Evolutionary conservation across 2,797 vertebrate genomes (phyloP), one percentile per base, ranked within the genome.

Genomic region (Holocentrus rufus): DNA sequence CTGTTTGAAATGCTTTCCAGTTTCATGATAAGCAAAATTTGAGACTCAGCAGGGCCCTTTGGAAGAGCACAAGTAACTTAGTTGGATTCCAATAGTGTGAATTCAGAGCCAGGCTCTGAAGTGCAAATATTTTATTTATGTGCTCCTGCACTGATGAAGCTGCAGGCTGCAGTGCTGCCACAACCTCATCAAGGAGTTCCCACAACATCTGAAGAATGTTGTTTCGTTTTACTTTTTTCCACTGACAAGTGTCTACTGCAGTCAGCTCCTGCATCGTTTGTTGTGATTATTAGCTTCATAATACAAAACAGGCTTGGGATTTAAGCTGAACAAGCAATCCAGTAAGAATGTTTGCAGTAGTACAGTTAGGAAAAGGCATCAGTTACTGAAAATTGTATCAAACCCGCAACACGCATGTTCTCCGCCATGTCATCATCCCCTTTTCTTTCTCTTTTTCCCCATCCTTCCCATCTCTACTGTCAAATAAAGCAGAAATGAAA

Each of bases 361-460:
- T 39, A 27, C 34, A 23, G 6, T 64, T 69, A 63, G n/a, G 49
- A 47, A 4, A 77, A 72, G 46, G 49, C 62, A 56, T 70, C 39
- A 69, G 57, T 60, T 54, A 18, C 61, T 52, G 20, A 44, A 15
- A 46, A 34, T 23, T 49, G 15, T 66, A 55, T 20, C n/a, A 4
- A 27, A 27, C 25, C 25, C 25, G 25, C 25, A 4, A 2, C 25
- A 27, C 25, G 25, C 25, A 4, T 4, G 25, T 4, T 27, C 4
- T 27, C 2, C 25, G 25, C 25, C 25, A 27, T 27, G 25, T 27
- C 25, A 27, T 27, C 25, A 27, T 27, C 25, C 25, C 25, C 25
- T 27, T 27, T 27, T 27, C 25, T 27, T 4, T 27, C 25, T 27
- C 25, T 27, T 4, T 27, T 27, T 27, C 25, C 25, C 25, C 25